phyloP scores from a whole-genome alignment of 2,113 vertebrate genomes.

The Larimichthys crocea region DNA sequence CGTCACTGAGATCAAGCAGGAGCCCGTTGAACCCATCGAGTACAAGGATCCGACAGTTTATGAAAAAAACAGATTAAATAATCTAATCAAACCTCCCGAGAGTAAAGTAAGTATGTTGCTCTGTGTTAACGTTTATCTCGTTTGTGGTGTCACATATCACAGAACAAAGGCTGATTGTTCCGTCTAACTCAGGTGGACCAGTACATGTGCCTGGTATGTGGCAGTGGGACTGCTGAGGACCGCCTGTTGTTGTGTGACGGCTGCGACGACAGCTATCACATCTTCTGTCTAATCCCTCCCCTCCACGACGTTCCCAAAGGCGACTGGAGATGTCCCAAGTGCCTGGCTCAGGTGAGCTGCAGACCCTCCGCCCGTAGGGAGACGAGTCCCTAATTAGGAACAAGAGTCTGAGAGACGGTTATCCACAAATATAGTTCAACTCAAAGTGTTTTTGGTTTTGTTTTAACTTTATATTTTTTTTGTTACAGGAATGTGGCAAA shows the following conservation, averaged over 20 bases:
- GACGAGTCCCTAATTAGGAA: conserved; percentile 24
- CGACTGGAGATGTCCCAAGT: conserved; percentile 98
- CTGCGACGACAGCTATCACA: conserved; percentile 99
- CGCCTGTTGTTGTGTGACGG: conserved; percentile 95
- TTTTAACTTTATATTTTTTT: background rate
- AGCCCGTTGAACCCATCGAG: conserved; percentile 73
- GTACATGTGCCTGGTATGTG: conserved; percentile 95
- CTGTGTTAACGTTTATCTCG: background rate
- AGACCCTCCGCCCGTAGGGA: background rate
- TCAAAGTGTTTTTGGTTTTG: background rate
- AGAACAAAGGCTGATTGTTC: background rate
- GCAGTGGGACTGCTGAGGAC: conserved; percentile 93
- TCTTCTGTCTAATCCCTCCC: conserved; percentile 95
- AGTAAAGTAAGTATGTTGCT: conserved; percentile 78
- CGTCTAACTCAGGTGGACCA: conserved; percentile 89
- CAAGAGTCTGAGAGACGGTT: background rate
- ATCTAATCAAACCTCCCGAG: conserved; percentile 81
- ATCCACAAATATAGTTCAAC: background rate
- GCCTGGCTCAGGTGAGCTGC: conserved; percentile 93
- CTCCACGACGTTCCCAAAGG: conserved; percentile 97
- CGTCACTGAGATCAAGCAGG: conserved; percentile 82
- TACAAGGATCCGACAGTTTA: conserved; percentile 74
- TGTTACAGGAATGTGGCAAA: conserved; percentile 94
- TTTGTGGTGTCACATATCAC: background rate
- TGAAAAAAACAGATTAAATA: conserved; percentile 82